Percentiles rank a stretch among this genome's conserved stretches.
Conservation (phyloP, 2,797 vertebrate species). For the Anisognathus igniventris region DNA sequence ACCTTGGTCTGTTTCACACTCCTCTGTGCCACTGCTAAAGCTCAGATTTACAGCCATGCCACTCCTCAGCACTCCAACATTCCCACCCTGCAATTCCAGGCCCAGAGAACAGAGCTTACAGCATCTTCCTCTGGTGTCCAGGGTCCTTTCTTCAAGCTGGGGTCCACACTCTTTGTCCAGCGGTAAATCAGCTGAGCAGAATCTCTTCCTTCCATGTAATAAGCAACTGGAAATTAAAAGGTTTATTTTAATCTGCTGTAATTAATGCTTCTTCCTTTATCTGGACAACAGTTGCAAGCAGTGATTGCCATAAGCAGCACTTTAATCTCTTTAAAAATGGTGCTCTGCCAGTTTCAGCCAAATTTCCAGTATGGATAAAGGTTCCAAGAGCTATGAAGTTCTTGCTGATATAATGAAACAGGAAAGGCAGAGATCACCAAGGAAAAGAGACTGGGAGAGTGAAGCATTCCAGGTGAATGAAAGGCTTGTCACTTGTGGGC, state of each 20-base stretch:
- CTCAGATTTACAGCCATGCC: background rate
- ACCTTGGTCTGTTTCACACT: accelerated
- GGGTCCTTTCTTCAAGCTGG: constrained; percentile 81
- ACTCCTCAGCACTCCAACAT: background rate
- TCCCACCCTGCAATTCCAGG: background rate
- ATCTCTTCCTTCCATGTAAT: constrained; percentile 92
- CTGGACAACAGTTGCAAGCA: background rate
- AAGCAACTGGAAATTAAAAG: constrained; percentile 79
- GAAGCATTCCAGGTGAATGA: background rate
- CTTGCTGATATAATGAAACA: background rate
- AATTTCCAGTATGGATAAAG: background rate
- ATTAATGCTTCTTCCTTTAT: background rate
- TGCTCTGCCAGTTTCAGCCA: background rate
- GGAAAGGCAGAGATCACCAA: background rate
- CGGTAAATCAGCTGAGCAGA: constrained; percentile 85
- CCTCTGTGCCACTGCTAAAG: background rate
- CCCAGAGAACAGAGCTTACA: constrained; percentile 48
- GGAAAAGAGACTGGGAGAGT: background rate
- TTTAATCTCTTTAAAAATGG: background rate
- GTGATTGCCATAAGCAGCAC: background rate
- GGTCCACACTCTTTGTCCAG: constrained; percentile 88
- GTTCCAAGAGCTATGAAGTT: background rate
- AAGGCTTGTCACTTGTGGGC: constrained; percentile 23
- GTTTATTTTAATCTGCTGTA: background rate
- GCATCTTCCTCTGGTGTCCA: constrained; percentile 87